Percentiles rank a stretch among this genome's conserved stretches.
Evolutionary conservation across 2,113 vertebrate genomes (phyloP).

Genomic region (Oreochromis aureus): DNA sequence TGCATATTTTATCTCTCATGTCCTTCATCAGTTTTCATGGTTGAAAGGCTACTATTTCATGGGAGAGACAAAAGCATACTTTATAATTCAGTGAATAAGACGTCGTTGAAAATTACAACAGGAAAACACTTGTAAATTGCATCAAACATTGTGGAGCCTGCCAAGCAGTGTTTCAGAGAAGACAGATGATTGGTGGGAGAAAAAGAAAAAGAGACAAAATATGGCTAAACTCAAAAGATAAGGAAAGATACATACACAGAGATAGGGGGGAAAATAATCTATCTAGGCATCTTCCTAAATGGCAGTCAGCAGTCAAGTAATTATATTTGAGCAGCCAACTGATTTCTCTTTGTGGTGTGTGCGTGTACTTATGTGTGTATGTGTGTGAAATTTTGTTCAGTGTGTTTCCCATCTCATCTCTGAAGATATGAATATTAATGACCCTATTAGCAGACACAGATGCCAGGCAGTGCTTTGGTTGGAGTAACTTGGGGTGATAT

Average conservation of each 20-base stretch:
- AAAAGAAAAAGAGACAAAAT: background rate
- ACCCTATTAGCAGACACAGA: slow-evolving; percentile 54
- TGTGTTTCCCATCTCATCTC: slow-evolving; percentile 44
- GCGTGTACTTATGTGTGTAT: background rate
- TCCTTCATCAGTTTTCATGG: background rate
- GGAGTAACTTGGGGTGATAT: slow-evolving; percentile 32
- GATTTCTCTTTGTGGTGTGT: slow-evolving; percentile 37
- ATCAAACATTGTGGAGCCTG: background rate
- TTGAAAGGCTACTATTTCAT: background rate
- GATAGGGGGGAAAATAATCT: slow-evolving; percentile 13
- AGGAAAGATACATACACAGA: background rate
- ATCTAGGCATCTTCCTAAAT: slow-evolving; percentile 35
- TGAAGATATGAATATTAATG: slow-evolving; percentile 66
- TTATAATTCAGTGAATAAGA: background rate
- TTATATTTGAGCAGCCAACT: slow-evolving; percentile 62
- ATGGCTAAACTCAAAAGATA: background rate
- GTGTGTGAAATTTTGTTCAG: slow-evolving; percentile 11
- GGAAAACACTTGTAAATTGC: background rate
- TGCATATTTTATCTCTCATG: background rate
- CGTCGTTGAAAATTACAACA: background rate
- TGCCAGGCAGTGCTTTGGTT: slow-evolving; percentile 42
- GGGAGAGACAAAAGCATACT: background rate
- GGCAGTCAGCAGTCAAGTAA: slow-evolving; percentile 58
- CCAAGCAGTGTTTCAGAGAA: background rate
- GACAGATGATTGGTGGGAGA: background rate